Conservation (phyloP, 2,113 vertebrate genomes). For the Chiloscyllium plagiosum region DNA sequence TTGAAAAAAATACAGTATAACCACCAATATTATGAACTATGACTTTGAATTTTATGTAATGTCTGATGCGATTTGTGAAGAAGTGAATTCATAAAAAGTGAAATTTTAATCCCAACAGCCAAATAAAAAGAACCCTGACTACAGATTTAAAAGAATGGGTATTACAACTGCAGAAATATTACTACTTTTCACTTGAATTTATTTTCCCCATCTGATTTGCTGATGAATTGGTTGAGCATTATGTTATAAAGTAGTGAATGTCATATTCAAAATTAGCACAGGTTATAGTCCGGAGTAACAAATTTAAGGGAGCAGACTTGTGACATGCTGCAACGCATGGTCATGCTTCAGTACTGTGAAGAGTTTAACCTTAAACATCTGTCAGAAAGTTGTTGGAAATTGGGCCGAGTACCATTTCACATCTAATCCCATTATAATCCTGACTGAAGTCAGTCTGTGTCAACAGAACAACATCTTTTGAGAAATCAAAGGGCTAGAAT, state of each 20-base stretch:
- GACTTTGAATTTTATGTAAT: not conserved
- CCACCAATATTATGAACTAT: not conserved
- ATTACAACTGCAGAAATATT: not conserved
- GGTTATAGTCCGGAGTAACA: not conserved
- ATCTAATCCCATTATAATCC: too few species aligned
- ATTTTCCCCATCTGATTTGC: not conserved
- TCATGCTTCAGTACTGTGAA: not conserved
- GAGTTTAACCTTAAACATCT: not conserved
- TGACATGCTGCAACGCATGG: not conserved
- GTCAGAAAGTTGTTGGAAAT: not conserved
- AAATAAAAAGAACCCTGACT: not conserved
- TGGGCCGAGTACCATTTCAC: not conserved
- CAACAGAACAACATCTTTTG: not conserved
- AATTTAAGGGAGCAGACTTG: not conserved
- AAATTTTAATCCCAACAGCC: not conserved
- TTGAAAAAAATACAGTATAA: not conserved
- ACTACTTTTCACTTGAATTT: not conserved
- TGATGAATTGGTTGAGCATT: not conserved
- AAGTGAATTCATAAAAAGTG: not conserved
- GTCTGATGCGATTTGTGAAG: not conserved
- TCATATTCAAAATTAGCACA: not conserved
- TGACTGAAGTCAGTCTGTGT: not conserved
- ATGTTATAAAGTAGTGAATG: not conserved
- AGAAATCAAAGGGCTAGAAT: not conserved
- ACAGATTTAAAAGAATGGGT: not conserved